A percentile compares a stretch with the other conserved stretches of the same genome.
Evolutionary conservation across 1,140 invertebrate genomes (phyloP).

Genomic region (Calliopsis andreniformis): DNA sequence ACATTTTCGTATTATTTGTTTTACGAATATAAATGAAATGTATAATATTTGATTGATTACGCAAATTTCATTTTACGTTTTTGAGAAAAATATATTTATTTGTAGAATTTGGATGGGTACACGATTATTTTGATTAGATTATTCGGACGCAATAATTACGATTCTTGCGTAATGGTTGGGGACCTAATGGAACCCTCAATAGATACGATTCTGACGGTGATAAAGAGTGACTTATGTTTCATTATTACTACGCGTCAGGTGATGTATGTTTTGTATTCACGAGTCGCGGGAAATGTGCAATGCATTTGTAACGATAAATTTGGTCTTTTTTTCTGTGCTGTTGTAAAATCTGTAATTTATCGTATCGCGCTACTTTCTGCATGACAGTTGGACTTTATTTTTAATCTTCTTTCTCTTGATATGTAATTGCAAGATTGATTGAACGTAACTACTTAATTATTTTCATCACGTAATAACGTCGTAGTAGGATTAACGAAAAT

Average conservation of each 20-base stretch:
- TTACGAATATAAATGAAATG: background rate
- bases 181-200: background rate
- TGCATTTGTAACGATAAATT: background rate
- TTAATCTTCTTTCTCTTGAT: too few relatives aligned
- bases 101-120: background rate
- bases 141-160: background rate
- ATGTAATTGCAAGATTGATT: background rate
- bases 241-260: conserved; percentile 9
- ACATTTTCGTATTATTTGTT: background rate
- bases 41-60: background rate
- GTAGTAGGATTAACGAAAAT: too few relatives aligned
- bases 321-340: background rate
- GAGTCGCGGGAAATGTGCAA: background rate
- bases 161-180: background rate
- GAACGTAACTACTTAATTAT: too few relatives aligned
- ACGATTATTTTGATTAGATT: background rate
- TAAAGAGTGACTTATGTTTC: conserved; percentile 35
- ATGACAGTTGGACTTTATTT: background rate
- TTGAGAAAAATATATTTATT: background rate
- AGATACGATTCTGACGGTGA: conserved; percentile 17
- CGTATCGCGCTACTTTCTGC: background rate
- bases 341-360: background rate
- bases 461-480: too few relatives aligned
- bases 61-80: background rate
- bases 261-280: conserved; percentile 1